phyloP scores from a whole-genome alignment of 2,797 vertebrate species.

The Cyprinella venusta region DNA sequence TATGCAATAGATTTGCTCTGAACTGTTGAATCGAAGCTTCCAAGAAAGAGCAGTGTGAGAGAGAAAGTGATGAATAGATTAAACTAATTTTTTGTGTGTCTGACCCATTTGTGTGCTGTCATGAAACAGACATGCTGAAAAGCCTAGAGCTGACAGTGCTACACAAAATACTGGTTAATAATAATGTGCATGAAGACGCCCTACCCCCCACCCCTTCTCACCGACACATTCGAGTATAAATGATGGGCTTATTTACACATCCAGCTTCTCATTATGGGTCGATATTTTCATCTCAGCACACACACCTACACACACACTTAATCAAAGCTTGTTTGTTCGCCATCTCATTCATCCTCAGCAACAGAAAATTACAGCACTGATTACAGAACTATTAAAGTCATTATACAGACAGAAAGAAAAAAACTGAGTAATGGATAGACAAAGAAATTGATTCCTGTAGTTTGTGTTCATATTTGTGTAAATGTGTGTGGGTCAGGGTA shows the following conservation, averaged over 20 bases:
- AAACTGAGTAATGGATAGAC: slow-evolving; percentile 13
- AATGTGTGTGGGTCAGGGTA: slow-evolving; percentile 14
- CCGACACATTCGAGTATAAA: slow-evolving; percentile 5
- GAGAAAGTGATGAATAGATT: neutral
- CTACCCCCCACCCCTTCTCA: neutral
- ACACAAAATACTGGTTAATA: slow-evolving; percentile 27
- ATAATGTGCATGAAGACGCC: slow-evolving; percentile 22
- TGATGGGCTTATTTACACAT: slow-evolving; percentile 43
- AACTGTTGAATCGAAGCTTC: slow-evolving; percentile 69
- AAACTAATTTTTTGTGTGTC: slow-evolving; percentile 1
- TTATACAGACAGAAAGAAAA: neutral
- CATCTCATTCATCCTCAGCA: slow-evolving; percentile 36
- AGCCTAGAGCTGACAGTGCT: neutral
- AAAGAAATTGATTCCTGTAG: slow-evolving; percentile 27
- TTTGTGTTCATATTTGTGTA: slow-evolving; percentile 6
- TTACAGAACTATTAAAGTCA: slow-evolving; percentile 43
- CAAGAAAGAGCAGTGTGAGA: slow-evolving; percentile 30
- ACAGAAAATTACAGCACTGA: slow-evolving; percentile 41
- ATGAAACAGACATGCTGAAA: slow-evolving; percentile 9
- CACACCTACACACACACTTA: slow-evolving; percentile 11
- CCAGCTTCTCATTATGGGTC: slow-evolving; percentile 33
- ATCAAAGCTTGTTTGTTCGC: slow-evolving; percentile 42
- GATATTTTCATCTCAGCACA: slow-evolving; percentile 23
- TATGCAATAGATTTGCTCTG: slow-evolving; percentile 75
- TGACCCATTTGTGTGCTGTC: slow-evolving; percentile 16